Conservation (phyloP, 2,888 invertebrate species). For the Harmothoe impar region DNA sequence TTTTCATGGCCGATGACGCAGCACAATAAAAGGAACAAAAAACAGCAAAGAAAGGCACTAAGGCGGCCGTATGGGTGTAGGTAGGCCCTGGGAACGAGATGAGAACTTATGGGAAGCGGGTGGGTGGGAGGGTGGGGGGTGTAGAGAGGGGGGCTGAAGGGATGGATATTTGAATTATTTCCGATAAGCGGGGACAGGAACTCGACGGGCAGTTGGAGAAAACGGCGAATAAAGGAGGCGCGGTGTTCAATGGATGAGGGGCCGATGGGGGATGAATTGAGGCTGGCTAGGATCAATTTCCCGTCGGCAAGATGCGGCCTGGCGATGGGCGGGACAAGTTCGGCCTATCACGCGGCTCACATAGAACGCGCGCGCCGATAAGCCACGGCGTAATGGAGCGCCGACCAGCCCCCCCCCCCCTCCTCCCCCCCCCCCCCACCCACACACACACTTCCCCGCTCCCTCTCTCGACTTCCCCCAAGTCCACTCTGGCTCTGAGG, state of each 20-base stretch:
- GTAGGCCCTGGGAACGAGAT: too few relatives aligned
- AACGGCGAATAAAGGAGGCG: conserved; percentile 11
- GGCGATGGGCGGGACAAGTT: neutral
- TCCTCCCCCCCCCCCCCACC: neutral
- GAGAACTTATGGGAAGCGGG: neutral
- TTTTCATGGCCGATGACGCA: too few relatives aligned
- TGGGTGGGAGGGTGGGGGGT: neutral
- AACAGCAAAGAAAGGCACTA: too few relatives aligned
- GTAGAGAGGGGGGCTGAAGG: neutral
- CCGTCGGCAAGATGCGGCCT: conserved; percentile 30
- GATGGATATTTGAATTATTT: conserved; percentile 59
- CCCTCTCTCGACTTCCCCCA: too few relatives aligned
- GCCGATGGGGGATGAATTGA: conserved; percentile 54
- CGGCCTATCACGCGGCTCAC: conserved; percentile 12
- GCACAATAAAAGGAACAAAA: too few relatives aligned
- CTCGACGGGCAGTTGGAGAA: conserved; percentile 15
- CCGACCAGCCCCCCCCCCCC: neutral
- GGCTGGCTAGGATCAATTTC: conserved; percentile 51
- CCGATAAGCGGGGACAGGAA: conserved; percentile 44
- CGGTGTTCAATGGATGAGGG: conserved; percentile 26
- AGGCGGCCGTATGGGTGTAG: too few relatives aligned
- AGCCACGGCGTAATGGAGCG: conserved; percentile 8
- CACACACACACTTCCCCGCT: too few relatives aligned
- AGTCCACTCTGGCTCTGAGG: too few relatives aligned
- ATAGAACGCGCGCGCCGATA: conserved; percentile 4